Base-by-base conservation (phyloP, 2,888 invertebrate genomes). In the Neoitamus cyanurus region DNA sequence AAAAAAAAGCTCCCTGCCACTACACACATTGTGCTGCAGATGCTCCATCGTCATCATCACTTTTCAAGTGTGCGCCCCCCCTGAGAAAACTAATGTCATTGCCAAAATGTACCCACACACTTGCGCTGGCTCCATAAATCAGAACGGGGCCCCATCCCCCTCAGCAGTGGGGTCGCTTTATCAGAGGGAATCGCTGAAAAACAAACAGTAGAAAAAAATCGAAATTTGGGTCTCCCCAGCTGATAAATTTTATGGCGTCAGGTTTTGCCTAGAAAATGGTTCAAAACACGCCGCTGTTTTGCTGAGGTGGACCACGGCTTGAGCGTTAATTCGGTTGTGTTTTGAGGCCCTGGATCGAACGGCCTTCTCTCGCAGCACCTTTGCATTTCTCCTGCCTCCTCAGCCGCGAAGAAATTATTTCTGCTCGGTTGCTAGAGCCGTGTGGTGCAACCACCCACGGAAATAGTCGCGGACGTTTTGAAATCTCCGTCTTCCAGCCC, bases 101-200 rank as follows among this genome's bases (percentile, higher is more conserved):
- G 77, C 77, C 77, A 77, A 77, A 77, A 77, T 77, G 42, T 46
- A 77, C 77, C 20, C 77, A 77, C 46, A 77, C 77, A 77, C n/a
- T 46, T 2, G 30, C 15, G 42, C 9, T 70, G 31, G 13, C 15
- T 70, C 25, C 58, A 58, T 58, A 58, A 58, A 58, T 58, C 20
- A 20, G 25, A 20, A 15, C 25, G 3, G 25, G 2, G 9, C 58
- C 58, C 58, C 58, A 58, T 20, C 58, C 58, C 58, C 25, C 58
- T n/a, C 5, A 42, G 42, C n/a, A n/a, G 5, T 42, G 42, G 4
- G 42, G 20, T 3, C 25, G 58, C 9, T 58, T 58, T 58, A 58
- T 58, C 58, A 58, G 34, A 34, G 13, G 11, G 11, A 31, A 34
- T 72, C 15, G 36, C 15, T 31, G 31, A 13, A 31, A 70, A 70